These are phyloP conservation scores for Eucidaris tribuloides DNA, from an alignment of 35 echinoderm and acorn worm species.

Conservation along the genomic window DNA sequence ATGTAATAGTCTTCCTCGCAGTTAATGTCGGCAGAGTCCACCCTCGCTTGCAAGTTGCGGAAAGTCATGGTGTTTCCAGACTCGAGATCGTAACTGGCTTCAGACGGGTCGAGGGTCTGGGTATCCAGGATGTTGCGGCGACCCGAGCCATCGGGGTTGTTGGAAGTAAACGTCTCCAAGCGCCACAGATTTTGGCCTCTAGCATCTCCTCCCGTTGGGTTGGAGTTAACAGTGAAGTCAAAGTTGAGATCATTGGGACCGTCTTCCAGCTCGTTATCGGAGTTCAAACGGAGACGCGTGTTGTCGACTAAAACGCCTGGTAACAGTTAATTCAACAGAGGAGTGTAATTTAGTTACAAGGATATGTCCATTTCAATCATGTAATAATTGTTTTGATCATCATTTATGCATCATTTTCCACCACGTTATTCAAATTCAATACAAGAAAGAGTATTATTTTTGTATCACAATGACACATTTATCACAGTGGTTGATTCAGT, in stretches of 20 bases:
- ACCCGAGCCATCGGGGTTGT: slow-evolving; percentile 39
- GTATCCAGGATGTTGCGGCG: slow-evolving; percentile 15
- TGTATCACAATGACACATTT: no score
- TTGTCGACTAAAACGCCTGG: slow-evolving; percentile 64
- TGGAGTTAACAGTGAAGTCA: slow-evolving; percentile 52
- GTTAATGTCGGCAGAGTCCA: slow-evolving; percentile 39
- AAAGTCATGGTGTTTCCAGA: slow-evolving; percentile 53
- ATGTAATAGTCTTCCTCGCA: slow-evolving; percentile 64
- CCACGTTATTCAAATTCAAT: no score
- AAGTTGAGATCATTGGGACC: slow-evolving; percentile 40
- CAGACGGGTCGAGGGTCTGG: slow-evolving; percentile 59
- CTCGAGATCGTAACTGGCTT: slow-evolving; percentile 24
- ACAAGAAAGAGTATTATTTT: no score
- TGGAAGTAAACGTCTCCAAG: slow-evolving; percentile 50
- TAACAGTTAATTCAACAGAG: no score
- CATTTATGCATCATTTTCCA: no score
- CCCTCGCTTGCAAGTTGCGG: slow-evolving; percentile 48
- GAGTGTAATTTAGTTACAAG: no score
- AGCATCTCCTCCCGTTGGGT: slow-evolving; percentile 47
- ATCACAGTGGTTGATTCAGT: no score
- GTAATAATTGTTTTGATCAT: no score
- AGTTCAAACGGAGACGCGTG: slow-evolving; percentile 32
- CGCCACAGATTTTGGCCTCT: slow-evolving; percentile 70
- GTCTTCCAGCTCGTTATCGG: not conserved
- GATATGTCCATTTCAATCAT: no score